A percentile compares a stretch with the other conserved stretches of the same genome.
These are phyloP conservation scores for Cistogaster globosa DNA, from an alignment of 2,888 invertebrate genomes.

Conservation along the genomic window DNA sequence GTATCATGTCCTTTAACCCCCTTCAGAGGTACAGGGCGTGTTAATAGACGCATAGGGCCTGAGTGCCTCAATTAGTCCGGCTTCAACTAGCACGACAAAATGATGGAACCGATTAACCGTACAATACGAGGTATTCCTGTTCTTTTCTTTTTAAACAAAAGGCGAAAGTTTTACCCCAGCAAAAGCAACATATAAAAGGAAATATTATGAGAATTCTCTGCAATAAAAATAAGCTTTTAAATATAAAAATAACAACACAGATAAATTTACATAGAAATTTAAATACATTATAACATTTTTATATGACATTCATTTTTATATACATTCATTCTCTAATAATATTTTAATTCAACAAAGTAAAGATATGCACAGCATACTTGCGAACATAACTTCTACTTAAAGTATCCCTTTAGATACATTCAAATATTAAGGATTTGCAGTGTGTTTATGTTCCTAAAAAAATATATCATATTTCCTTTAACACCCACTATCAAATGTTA, in stretches of 20 bases:
- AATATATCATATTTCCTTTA: not conserved
- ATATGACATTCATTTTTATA: not conserved
- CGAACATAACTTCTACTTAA: not conserved
- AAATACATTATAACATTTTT: not conserved
- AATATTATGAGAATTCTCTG: constrained; percentile 54
- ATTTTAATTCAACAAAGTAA: constrained; percentile 1
- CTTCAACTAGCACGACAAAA: no score
- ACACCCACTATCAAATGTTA: not conserved
- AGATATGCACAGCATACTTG: not conserved
- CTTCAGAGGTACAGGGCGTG: no score
- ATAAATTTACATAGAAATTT: not conserved
- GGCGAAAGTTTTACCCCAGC: no score
- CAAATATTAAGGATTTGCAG: constrained; percentile 40
- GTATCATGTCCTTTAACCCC: no score
- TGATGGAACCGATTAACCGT: no score
- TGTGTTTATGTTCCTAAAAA: constrained; percentile 40
- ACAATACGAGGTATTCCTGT: no score
- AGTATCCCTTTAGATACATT: constrained; percentile 28
- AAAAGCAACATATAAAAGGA: constrained; percentile 16
- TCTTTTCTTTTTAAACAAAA: no score
- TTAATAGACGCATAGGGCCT: no score
- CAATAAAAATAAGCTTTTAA: constrained; percentile 35
- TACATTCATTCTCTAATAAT: not conserved
- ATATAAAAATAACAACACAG: not conserved
- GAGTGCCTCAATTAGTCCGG: no score